A percentile compares a stretch with the other conserved stretches of the same genome.
phyloP scores from a whole-genome alignment of 2,113 vertebrate genomes.

The Xiphophorus hellerii region DNA sequence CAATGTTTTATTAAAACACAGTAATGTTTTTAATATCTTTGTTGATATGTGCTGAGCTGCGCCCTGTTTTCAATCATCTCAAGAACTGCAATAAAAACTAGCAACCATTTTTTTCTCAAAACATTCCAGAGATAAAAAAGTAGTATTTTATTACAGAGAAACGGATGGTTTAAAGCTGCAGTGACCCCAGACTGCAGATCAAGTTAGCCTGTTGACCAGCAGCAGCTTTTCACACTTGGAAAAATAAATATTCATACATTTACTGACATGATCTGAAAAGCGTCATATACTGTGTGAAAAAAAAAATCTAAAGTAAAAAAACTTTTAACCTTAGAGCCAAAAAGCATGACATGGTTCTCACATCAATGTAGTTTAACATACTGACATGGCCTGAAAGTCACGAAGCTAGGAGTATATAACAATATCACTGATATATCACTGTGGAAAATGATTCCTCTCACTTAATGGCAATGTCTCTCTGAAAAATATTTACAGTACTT shows the following conservation, averaged over 20 bases:
- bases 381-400: not conserved
- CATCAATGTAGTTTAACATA: not conserved
- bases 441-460: slow-evolving; percentile 4
- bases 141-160: too few species aligned
- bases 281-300: not conserved
- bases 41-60: too few species aligned
- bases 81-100: too few species aligned
- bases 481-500: too few species aligned
- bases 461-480: not conserved
- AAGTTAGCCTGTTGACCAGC: slow-evolving; percentile 13
- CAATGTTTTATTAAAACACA: too few species aligned
- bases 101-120: too few species aligned
- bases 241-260: not conserved
- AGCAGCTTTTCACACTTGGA: not conserved
- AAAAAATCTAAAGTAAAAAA: slow-evolving; percentile 32
- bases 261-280: not conserved
- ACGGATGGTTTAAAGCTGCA: not conserved
- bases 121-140: too few species aligned
- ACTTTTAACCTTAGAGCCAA: slow-evolving; percentile 19
- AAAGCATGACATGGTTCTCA: not conserved
- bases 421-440: too few species aligned
- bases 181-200: slow-evolving; percentile 4
- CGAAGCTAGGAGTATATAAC: slow-evolving; percentile 6
- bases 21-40: too few species aligned
- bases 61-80: too few species aligned